Base-by-base conservation (phyloP, 1,140 invertebrate species). In the Heliconius eleuchia region DNA sequence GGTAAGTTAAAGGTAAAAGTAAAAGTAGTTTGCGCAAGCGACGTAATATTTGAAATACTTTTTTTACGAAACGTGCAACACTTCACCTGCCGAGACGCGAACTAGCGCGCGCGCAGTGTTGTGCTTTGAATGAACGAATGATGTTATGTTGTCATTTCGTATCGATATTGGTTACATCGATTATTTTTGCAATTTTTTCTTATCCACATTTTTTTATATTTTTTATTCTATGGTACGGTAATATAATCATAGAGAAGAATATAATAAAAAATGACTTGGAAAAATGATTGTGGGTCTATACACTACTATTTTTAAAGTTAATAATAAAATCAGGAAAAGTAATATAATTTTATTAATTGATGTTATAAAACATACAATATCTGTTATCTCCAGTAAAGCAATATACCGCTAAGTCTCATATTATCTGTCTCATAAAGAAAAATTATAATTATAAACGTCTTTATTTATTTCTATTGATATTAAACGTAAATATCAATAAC, bases 51-150 rank as follows among this genome's bases (percentile, higher is more conserved):
- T 84, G 79, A 85, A 87, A 66, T 16, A 66, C 81, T 82, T 79
- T 55, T 78, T 84, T 83, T 77, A 73, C 83, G 80, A 83, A 70
- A 86, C 90, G 90, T 91, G 85, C 87, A 82, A 84, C 78, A 75
- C 80, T 81, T 81, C 87, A 92, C 91, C 91, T 92, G 90, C 78
- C 85, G 80, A 84, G 83, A 85, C 83, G 82, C 72, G 74, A 78
- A 88, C 85, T 88, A 71, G 81, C 84, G 84, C 86, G 81, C 83
- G 81, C 84, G 84, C 84, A 87, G 84, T 79, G 85, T n/a, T 78
- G 83, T 74, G 60, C 60, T 30, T 11, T 5, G 27, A 66, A 30
- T 16, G 60, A 66, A 66, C 60, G 60, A 73, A 80, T 27, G 37
- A 50, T n/a, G 39, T 76, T 66, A 57, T 23, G 27, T 30, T 66